A percentile compares a stretch with the other conserved stretches of the same genome.
phyloP scores from a whole-genome alignment of 2,888 invertebrate genomes.

The Pyrgus malvae region DNA sequence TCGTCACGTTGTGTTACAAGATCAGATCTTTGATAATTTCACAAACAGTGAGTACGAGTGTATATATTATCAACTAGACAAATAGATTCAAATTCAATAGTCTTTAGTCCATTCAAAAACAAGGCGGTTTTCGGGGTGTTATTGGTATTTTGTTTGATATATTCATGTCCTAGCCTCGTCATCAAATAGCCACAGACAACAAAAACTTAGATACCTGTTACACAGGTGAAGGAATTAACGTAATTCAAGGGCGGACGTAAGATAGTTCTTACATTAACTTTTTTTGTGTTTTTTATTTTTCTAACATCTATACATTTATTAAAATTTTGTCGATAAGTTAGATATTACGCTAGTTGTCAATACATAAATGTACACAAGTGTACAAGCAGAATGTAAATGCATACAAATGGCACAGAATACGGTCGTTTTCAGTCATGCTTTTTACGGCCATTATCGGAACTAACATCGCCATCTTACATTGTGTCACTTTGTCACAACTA shows the following conservation, averaged over 20 bases:
- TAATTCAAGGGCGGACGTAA: not conserved
- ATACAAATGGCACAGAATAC: slow-evolving; percentile 7
- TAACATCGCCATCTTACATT: too few species aligned
- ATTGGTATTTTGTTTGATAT: too few species aligned
- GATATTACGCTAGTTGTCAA: not conserved
- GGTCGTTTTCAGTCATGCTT: too few species aligned
- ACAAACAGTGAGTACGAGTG: too few species aligned
- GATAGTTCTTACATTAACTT: not conserved
- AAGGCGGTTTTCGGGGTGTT: not conserved
- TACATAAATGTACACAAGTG: not conserved
- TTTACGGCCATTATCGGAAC: too few species aligned
- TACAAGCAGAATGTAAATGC: slow-evolving; percentile 5
- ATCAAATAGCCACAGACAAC: not conserved
- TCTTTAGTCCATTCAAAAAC: not conserved
- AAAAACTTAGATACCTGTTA: not conserved
- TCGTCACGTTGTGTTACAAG: not conserved
- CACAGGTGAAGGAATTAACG: not conserved
- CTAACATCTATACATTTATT: slow-evolving; percentile 9
- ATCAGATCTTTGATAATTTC: too few species aligned
- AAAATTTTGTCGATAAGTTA: not conserved
- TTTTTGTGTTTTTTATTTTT: too few species aligned
- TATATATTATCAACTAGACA: too few species aligned
- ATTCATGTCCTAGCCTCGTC: too few species aligned
- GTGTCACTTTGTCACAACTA: too few species aligned
- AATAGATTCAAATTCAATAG: too few species aligned